Percentiles rank a stretch among this genome's conserved stretches.
Evolutionary conservation across 2,113 vertebrate species (phyloP).

Genomic region (Dromiciops gliroides): DNA sequence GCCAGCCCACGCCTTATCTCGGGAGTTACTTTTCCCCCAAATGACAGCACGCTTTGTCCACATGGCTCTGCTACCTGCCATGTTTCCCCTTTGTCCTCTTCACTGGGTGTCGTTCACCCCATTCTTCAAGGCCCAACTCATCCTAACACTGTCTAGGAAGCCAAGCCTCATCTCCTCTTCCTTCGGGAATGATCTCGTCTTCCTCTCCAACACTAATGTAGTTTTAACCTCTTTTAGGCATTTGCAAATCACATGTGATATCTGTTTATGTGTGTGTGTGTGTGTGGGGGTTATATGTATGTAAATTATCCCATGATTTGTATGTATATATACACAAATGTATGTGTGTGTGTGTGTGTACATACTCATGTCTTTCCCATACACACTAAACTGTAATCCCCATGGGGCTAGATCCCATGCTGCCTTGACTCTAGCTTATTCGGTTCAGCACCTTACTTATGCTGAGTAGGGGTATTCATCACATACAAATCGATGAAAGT

Average conservation of each 20-base stretch:
- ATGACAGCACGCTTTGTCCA: too few species aligned
- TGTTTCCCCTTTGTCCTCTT: not conserved
- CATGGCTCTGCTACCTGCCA: not conserved
- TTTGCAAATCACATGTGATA: not conserved
- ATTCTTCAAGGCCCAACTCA: not conserved
- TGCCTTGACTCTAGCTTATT: not conserved
- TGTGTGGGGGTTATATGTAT: too few species aligned
- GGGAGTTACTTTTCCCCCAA: not conserved
- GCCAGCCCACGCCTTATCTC: not conserved
- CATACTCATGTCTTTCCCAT: not conserved
- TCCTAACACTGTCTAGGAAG: not conserved
- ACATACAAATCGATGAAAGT: not conserved
- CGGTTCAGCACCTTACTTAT: not conserved
- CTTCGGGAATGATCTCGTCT: not conserved
- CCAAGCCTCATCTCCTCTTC: not conserved
- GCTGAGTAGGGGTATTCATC: not conserved
- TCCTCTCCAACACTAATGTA: not conserved
- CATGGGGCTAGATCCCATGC: not conserved
- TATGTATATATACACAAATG: too few species aligned
- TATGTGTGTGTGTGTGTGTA: too few species aligned
- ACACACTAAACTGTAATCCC: not conserved
- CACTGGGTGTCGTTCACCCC: not conserved
- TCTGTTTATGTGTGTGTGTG: too few species aligned
- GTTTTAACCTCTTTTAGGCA: not conserved
- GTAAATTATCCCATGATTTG: not conserved